Evolutionary conservation across 2,113 vertebrate species (phyloP).

Genomic region (Calidris pugnax): DNA sequence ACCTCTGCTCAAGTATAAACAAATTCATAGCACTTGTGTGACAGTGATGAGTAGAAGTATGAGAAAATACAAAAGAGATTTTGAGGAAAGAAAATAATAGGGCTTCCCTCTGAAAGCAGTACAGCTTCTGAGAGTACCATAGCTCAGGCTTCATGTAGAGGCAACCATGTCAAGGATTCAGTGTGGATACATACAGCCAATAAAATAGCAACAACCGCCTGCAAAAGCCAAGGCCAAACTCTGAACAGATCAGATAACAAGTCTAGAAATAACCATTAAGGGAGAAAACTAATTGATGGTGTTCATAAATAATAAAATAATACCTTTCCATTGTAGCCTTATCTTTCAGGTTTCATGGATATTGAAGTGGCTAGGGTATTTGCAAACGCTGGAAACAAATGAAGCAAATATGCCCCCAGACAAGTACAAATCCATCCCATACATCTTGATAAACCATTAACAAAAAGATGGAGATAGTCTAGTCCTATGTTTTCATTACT

Average conservation of each 20-base stretch:
- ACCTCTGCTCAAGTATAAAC: background rate
- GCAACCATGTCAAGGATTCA: background rate
- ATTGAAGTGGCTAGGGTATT: background rate
- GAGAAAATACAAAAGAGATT: background rate
- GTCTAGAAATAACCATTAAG: background rate
- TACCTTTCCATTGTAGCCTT: background rate
- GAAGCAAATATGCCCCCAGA: background rate
- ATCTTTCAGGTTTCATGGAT: background rate
- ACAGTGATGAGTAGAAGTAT: background rate
- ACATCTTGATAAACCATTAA: background rate
- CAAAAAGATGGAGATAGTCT: background rate
- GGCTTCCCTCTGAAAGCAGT: background rate
- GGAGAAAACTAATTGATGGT: background rate
- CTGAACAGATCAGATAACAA: background rate
- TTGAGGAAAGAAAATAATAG: background rate
- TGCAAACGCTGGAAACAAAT: background rate
- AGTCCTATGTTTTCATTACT: conserved; percentile 4
- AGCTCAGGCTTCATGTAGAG: background rate
- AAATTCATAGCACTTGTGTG: background rate
- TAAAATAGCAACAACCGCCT: background rate
- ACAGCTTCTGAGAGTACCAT: background rate
- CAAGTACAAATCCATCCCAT: background rate
- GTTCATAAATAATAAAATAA: conserved; percentile 7
- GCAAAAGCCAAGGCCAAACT: background rate
- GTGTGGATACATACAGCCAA: fast-evolving